Evolutionary conservation across 2,797 vertebrate genomes (phyloP).

Genomic region (Fundulus diaphanus): DNA sequence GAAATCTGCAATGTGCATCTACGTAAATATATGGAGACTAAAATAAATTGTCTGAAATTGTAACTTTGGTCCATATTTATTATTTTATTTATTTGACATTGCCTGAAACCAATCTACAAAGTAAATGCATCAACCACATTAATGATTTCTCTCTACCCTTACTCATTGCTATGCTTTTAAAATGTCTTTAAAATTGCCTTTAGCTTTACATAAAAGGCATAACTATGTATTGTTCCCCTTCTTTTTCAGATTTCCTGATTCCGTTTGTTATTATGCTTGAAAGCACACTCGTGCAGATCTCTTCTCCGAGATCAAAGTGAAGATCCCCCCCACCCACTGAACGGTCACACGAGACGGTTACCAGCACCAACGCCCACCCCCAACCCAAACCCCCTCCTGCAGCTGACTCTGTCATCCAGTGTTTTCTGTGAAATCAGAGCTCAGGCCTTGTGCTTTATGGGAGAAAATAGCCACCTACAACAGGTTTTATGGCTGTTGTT

Average conservation of each 20-base stretch:
- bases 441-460: conserved; percentile 57
- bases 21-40: too few relatives aligned
- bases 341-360: conserved; percentile 86
- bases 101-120: too few relatives aligned
- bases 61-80: too few relatives aligned
- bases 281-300: conserved; percentile 81
- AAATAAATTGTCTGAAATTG: too few relatives aligned
- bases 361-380: conserved; percentile 54
- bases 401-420: conserved; percentile 81
- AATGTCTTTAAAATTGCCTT: neutral
- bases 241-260: conserved; percentile 45
- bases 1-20: too few relatives aligned
- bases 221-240: conserved; percentile 18
- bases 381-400: conserved; percentile 63
- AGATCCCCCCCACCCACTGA: conserved; percentile 75
- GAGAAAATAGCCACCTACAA: conserved; percentile 74
- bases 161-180: too few relatives aligned
- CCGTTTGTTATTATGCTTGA: conserved; percentile 61
- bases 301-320: conserved; percentile 82
- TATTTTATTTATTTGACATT: too few relatives aligned
- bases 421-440: conserved; percentile 87
- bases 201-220: conserved; percentile 7
- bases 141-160: too few relatives aligned
- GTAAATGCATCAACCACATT: too few relatives aligned
- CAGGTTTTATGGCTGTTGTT: conserved; percentile 82